A percentile compares a stretch with the other conserved stretches of the same genome.
phyloP scores from a whole-genome alignment of 2,888 invertebrate genomes.

The Cyrtodaria siliqua region DNA sequence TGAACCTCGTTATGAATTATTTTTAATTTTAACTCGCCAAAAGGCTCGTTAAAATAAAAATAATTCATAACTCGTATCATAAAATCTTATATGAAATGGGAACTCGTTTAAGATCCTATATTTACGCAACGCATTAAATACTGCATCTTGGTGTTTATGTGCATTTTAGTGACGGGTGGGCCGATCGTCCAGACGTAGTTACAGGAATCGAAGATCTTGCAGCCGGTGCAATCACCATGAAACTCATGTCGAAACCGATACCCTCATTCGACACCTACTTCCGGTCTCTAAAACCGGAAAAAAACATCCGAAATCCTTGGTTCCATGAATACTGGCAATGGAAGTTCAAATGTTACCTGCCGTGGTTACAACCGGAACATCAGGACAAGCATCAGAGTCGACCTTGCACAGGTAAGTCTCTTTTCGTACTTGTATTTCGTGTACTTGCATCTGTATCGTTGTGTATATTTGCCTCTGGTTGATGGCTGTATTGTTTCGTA shows the following conservation, averaged over 20 bases:
- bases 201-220: constrained; percentile 88
- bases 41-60: too few species aligned
- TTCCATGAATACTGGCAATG: constrained; percentile 93
- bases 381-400: background rate
- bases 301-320: constrained; percentile 90
- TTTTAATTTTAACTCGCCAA: too few species aligned
- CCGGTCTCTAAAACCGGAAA: constrained; percentile 89
- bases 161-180: constrained; percentile 92
- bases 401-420: constrained; percentile 15
- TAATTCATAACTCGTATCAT: too few species aligned
- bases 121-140: too few species aligned
- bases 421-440: too few species aligned
- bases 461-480: too few species aligned
- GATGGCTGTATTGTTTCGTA: too few species aligned
- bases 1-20: too few species aligned
- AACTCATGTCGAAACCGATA: constrained; percentile 90
- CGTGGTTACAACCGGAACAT: constrained; percentile 17
- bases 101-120: too few species aligned
- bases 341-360: constrained; percentile 89
- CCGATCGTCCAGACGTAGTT: constrained; percentile 91
- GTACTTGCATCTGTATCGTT: too few species aligned
- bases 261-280: constrained; percentile 89
- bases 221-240: constrained; percentile 91
- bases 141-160: too few species aligned
- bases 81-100: too few species aligned